Percentiles rank a stretch among this genome's conserved stretches.
These are phyloP conservation scores for Cotesia typhae DNA, from an alignment of 1,140 invertebrate genomes.

Conservation along the genomic window DNA sequence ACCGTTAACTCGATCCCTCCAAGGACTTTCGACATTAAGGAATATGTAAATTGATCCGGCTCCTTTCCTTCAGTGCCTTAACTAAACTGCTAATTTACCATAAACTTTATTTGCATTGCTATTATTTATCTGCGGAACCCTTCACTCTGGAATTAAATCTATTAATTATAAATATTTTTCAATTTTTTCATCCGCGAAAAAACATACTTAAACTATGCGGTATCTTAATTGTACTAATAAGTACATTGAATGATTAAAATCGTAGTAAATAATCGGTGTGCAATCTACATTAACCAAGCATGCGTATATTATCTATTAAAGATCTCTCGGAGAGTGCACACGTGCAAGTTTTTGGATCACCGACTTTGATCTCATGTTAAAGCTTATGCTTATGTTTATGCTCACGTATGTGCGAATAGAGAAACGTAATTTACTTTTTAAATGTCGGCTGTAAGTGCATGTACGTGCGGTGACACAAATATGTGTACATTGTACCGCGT, in stretches of 20 bases:
- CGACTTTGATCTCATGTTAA: constrained; percentile 6
- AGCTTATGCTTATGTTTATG: no score
- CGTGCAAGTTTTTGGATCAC: constrained; percentile 10
- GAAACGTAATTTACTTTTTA: background rate
- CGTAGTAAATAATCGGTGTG: constrained; percentile 15
- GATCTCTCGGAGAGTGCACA: constrained; percentile 9
- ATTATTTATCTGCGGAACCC: no score
- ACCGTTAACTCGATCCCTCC: constrained; percentile 41
- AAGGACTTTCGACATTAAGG: background rate
- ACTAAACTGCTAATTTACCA: background rate
- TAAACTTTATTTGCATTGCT: no score
- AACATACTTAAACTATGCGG: no score
- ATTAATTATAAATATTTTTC: background rate
- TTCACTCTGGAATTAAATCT: no score
- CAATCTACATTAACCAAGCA: constrained; percentile 28
- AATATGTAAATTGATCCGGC: background rate
- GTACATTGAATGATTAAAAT: background rate
- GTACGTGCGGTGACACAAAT: constrained; percentile 3
- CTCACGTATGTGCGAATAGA: constrained; percentile 13
- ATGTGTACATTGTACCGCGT: no score
- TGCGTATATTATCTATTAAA: constrained; percentile 22
- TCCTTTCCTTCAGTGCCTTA: background rate
- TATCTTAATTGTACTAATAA: constrained; percentile 24
- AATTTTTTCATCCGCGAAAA: background rate
- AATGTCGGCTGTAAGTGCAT: background rate